Conservation (phyloP, 1,140 invertebrate genomes). For the Caenorhabditis briggsae region DNA sequence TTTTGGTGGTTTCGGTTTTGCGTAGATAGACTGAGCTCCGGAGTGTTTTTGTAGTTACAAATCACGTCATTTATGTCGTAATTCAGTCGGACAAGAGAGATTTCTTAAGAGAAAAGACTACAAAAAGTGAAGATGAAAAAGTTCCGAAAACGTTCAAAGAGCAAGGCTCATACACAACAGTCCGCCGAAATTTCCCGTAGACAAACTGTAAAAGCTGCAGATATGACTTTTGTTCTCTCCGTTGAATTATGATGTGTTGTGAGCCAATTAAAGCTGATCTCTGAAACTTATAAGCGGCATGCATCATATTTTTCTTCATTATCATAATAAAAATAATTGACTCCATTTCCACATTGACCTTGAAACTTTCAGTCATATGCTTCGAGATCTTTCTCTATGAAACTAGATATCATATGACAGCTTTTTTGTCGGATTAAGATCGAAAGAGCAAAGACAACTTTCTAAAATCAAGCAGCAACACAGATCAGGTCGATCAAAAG, state of each 20-base stretch:
- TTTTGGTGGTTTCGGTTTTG: neutral
- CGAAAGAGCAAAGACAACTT: neutral
- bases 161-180: no score
- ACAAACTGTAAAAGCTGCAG: no score
- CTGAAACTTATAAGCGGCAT: no score
- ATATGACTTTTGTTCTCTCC: no score
- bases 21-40: slow-evolving; percentile 4
- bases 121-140: slow-evolving; percentile 6
- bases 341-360: no score
- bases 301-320: no score
- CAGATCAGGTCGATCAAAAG: slow-evolving; percentile 24
- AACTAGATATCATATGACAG: neutral
- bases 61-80: neutral
- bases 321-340: no score
- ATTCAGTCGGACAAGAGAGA: neutral
- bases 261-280: no score
- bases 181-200: no score
- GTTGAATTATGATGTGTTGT: no score
- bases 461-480: neutral
- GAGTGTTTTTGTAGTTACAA: neutral
- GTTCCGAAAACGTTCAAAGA: neutral
- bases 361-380: no score
- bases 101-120: neutral
- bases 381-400: neutral
- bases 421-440: neutral